Evolutionary conservation across 2,888 invertebrate species (phyloP), one percentile per base, ranked within the genome.

Genomic region (Tipula vernalis): DNA sequence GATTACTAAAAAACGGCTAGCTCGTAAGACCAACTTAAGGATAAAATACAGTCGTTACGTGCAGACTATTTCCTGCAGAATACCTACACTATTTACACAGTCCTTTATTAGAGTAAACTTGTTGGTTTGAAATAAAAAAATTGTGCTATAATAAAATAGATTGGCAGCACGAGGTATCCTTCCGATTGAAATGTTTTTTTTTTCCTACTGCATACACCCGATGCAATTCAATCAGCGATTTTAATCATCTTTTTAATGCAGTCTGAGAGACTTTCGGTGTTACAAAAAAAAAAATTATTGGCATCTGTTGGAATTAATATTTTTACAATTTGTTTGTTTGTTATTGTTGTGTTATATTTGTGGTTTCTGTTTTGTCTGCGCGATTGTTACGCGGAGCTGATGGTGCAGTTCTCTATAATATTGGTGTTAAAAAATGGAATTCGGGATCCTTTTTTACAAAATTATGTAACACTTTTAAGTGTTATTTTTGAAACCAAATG

Each of bases 181-280:
- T 36, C 83, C 36, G 28, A 83, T 18, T 83, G 5, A 83, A 28
- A 12, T 83, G 10, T 28, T 28, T 28, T 28, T 28, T 28, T 28
- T 83, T 83, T 36, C 10, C 10, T 41, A 41, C 41, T 12, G 8
- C 12, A 44, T 3, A 39, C 39, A 28, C 39, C 13, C 13, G 84
- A 84, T 84, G 84, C 84, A 84, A 39, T 84, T 84, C 84, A 84
- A 84, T 84, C 84, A n/a, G 84, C 84, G 84, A 84, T 39, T 84
- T 28, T 41, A 15, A 84, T 84, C 84, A 36, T 28, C 2, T 83
- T 83, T 83, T 83, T 83, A 83, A 36, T 36, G 36, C n/a, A 83
- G 36, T 83, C n/a, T 39, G 10, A 71, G 71, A 6, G 28, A 2
- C 28, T 10, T 28, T 28, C 28, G 28, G 71, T 3, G 12, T 28